phyloP scores from a whole-genome alignment of 2,113 vertebrate species.

The mouse (Mus musculus) region DNA sequence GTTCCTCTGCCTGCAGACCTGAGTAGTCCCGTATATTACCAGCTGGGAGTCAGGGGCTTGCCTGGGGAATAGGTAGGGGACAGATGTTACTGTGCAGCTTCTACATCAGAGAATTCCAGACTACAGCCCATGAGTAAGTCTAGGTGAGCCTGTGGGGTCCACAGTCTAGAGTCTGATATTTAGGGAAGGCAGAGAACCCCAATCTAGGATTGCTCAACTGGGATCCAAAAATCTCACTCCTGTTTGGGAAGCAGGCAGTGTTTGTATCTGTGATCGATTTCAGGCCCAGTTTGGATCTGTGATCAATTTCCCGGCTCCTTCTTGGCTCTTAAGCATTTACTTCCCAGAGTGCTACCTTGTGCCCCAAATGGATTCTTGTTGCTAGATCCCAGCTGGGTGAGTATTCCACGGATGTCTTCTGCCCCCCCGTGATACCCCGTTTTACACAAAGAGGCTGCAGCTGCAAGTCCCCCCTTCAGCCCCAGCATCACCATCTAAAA shows the following conservation, averaged over 20 bases:
- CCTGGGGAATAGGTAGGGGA: not conserved
- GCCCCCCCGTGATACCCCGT: rapidly evolving
- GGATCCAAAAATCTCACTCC: not conserved
- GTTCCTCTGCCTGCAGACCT: rapidly evolving
- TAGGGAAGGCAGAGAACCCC: not conserved
- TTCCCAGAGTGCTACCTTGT: not conserved
- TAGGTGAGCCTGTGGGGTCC: rapidly evolving
- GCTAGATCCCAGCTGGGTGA: not conserved
- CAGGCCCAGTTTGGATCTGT: not conserved
- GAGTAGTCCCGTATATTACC: not conserved
- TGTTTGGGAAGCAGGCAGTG: not conserved
- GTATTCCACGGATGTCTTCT: rapidly evolving
- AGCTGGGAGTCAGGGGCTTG: not conserved
- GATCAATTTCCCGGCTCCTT: rapidly evolving
- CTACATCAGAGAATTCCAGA: not conserved
- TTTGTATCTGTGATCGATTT: not conserved
- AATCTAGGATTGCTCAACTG: rapidly evolving
- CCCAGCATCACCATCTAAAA: rapidly evolving
- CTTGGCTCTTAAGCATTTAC: rapidly evolving
- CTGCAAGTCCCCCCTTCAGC: rapidly evolving
- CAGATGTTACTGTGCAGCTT: not conserved
- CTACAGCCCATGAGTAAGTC: rapidly evolving
- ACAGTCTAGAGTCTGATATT: no score
- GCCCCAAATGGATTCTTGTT: not conserved
- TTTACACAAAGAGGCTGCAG: rapidly evolving